Evolutionary conservation across 2,797 vertebrate species (phyloP).

Genomic region (Ceyx erithaca): DNA sequence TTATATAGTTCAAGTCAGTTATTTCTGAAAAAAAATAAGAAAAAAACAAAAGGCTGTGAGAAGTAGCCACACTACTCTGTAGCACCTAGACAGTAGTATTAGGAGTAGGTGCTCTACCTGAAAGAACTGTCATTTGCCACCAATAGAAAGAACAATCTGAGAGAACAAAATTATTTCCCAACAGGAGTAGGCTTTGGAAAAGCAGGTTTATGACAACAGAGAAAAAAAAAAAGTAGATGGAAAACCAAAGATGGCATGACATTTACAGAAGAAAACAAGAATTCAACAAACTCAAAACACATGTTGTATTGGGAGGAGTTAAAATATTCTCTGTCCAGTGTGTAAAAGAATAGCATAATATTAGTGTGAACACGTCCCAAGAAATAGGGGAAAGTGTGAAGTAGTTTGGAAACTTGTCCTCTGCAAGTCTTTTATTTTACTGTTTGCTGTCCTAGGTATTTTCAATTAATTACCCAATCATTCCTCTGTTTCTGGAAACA

Average conservation of each 20-base stretch:
- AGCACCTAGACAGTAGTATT: background rate
- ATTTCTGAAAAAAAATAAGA: background rate
- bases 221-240: background rate
- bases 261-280: background rate
- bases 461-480: background rate
- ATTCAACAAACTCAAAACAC: background rate
- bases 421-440: background rate
- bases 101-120: background rate
- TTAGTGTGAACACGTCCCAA: background rate
- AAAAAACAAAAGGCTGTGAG: background rate
- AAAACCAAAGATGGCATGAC: background rate
- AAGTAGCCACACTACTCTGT: background rate
- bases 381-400: background rate
- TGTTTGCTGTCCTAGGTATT: background rate
- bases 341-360: background rate
- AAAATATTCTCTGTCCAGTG: background rate
- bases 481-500: background rate
- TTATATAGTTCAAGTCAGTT: background rate
- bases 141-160: background rate
- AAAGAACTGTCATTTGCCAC: background rate
- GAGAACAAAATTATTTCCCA: background rate
- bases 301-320: background rate
- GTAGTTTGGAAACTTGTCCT: background rate
- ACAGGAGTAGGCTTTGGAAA: background rate
- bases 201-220: background rate